Conservation (phyloP, 2,797 vertebrate genomes). For the Pagetopsis macropterus region DNA sequence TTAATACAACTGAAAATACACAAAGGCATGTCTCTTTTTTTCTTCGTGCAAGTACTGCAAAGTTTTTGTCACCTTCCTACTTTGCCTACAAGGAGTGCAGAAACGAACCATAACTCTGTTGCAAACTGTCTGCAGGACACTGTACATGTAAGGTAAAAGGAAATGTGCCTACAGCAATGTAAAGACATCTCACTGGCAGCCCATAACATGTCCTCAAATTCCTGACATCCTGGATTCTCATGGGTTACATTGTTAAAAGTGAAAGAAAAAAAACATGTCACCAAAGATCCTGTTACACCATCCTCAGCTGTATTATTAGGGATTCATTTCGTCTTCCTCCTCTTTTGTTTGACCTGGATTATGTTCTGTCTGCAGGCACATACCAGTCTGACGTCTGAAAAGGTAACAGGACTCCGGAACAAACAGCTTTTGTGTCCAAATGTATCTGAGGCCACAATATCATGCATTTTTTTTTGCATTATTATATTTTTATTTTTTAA, state of each 20-base stretch:
- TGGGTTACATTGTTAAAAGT: slow-evolving; percentile 26
- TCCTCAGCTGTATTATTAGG: slow-evolving; percentile 5
- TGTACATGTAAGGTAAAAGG: slow-evolving; percentile 38
- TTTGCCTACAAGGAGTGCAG: background rate
- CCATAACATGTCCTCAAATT: slow-evolving; percentile 38
- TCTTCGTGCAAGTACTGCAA: background rate
- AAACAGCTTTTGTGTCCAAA: slow-evolving; percentile 24
- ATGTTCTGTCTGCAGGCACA: slow-evolving; percentile 54
- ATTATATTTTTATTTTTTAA: background rate
- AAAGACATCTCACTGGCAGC: slow-evolving; percentile 36
- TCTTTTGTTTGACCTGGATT: slow-evolving; percentile 50
- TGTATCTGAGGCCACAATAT: background rate
- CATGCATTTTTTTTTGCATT: too few species aligned
- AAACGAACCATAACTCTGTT: slow-evolving; percentile 1
- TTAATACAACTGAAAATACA: background rate
- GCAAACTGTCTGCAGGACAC: slow-evolving; percentile 37
- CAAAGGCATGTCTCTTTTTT: background rate
- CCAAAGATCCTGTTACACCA: slow-evolving; percentile 22
- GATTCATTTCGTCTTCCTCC: slow-evolving; percentile 35
- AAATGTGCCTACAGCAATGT: slow-evolving; percentile 47
- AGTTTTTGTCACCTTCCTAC: background rate
- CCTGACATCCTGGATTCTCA: slow-evolving; percentile 35
- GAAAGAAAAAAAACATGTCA: slow-evolving; percentile 27
- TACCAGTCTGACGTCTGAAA: slow-evolving; percentile 26
- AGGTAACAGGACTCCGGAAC: slow-evolving; percentile 29